Conservation (phyloP, 23 tunicate genomes). For the Ciona savignyi region DNA sequence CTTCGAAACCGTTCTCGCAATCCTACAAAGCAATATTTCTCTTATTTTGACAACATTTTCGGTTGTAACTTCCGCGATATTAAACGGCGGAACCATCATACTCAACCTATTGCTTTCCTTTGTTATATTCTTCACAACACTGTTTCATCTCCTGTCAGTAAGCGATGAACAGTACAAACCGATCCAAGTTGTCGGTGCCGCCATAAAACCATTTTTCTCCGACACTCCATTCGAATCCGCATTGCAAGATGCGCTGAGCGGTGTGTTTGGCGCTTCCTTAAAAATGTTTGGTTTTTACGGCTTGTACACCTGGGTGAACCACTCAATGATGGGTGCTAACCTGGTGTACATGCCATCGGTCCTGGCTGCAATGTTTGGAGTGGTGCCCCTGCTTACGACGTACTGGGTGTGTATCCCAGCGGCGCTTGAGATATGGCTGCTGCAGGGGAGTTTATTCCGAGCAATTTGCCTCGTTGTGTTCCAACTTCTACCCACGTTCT, state of each 20-base stretch:
- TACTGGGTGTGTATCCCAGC: conserved; percentile 89
- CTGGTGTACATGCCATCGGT: conserved; percentile 80
- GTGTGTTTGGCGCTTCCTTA: conserved; percentile 86
- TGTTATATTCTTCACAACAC: conserved; percentile 65
- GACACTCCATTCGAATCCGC: conserved; percentile 52
- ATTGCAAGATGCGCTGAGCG: conserved; percentile 67
- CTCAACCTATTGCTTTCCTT: conserved; percentile 65
- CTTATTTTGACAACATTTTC: conserved; percentile 42
- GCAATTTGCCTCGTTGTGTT: conserved; percentile 45
- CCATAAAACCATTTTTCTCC: conserved; percentile 14
- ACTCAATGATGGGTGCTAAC: conserved; percentile 57
- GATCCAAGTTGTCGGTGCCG: conserved; percentile 48
- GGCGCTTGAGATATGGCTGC: conserved; percentile 72
- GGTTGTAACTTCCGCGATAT: conserved; percentile 28
- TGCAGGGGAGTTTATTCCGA: conserved; percentile 45
- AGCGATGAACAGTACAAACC: conserved; percentile 72
- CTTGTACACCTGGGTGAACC: conserved; percentile 88
- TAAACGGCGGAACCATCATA: conserved; percentile 69
- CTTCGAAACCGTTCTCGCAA: conserved; percentile 40
- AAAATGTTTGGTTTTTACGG: conserved; percentile 95
- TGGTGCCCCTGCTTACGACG: conserved; percentile 62
- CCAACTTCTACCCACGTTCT: conserved; percentile 75
- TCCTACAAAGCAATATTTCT: conserved; percentile 55
- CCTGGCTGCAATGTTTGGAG: conserved; percentile 77
- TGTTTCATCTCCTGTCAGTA: conserved; percentile 60